Evolutionary conservation across 2,797 vertebrate genomes (phyloP), one percentile per base, ranked within the genome.

Genomic region (Pteronotus mesoamericanus): DNA sequence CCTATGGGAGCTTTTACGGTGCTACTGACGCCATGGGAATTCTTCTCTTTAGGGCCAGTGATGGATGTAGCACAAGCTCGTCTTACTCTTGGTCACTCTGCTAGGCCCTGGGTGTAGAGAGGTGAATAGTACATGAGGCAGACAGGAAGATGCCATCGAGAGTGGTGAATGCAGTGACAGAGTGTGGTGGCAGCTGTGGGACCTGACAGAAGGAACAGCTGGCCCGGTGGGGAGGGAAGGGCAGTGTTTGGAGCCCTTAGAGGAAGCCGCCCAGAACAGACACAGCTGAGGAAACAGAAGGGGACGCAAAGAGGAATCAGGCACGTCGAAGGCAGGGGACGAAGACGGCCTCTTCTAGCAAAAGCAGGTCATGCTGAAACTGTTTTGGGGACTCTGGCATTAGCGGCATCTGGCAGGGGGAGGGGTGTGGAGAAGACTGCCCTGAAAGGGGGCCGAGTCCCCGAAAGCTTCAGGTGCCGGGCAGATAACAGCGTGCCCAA

Each of bases 131-230:
- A 61, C 14, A 0, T 6, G 32, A 91, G 39, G 64, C 51, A 44
- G 22, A 9, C 44, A 66, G 75, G 75, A 46, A 69, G 12, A 26
- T 12, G 44, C 68, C 39, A 1, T 21, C 0, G 4, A 66, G 48
- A 80, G 34, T 26, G 15, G 26, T 46, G 3, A 15, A 22, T 4
- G 48, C 72, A 8, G 0, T 8, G 6, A 3, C 0, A 11, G 53
- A 53, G 59, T 29, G 39, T 44, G 12, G 48, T 1, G 0, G 37
- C 57, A 61, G 74, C 74, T n/a, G 9, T 4, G 21, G 9, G 68
- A 21, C 39, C 61, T 86, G 44, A 22, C 14, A 11, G 14, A 37
- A 57, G 26, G 57, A 75, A 18, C 34, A 37, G 68, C 48, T 42
- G 57, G 21, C n/a, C 83, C 0, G 0, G 46, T 10, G 6, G 42